These are phyloP conservation scores for Resseliella maxima DNA, from an alignment of 2,888 invertebrate species.

Conservation along the genomic window DNA sequence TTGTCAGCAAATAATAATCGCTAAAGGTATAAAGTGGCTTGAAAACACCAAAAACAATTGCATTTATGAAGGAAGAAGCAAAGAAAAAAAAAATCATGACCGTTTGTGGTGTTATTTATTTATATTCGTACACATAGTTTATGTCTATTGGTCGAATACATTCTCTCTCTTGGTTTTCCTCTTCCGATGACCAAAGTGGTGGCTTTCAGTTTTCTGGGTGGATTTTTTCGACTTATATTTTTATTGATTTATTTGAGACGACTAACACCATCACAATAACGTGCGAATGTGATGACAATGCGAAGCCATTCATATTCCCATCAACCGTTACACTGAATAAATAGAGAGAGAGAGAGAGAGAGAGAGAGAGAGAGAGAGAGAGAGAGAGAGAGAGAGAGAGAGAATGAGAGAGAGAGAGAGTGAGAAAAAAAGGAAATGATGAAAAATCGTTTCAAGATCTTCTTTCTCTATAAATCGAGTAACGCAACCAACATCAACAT, in stretches of 20 bases:
- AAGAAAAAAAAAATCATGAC: background rate
- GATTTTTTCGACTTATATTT: background rate
- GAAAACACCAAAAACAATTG: background rate
- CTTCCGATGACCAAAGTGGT: background rate
- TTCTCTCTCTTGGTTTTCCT: background rate
- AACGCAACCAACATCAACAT: background rate
- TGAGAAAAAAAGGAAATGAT: background rate
- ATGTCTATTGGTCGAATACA: background rate
- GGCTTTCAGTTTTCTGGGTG: background rate
- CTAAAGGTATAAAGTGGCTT: conserved; percentile 36
- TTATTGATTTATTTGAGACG: conserved; percentile 3
- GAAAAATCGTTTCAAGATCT: background rate
- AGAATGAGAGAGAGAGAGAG: too few species aligned
- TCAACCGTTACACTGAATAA: too few species aligned
- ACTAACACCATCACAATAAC: background rate
- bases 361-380: too few species aligned
- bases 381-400: too few species aligned
- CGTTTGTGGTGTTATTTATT: conserved; percentile 28
- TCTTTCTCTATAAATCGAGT: background rate
- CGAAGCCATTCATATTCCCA: background rate
- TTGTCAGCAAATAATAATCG: conserved; percentile 49
- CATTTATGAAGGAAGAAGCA: background rate
- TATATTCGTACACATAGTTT: background rate
- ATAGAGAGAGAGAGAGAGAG: too few species aligned
- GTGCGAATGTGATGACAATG: conserved; percentile 3